phyloP scores from a whole-genome alignment of 2,113 vertebrate species.

The Tiliqua scincoides region DNA sequence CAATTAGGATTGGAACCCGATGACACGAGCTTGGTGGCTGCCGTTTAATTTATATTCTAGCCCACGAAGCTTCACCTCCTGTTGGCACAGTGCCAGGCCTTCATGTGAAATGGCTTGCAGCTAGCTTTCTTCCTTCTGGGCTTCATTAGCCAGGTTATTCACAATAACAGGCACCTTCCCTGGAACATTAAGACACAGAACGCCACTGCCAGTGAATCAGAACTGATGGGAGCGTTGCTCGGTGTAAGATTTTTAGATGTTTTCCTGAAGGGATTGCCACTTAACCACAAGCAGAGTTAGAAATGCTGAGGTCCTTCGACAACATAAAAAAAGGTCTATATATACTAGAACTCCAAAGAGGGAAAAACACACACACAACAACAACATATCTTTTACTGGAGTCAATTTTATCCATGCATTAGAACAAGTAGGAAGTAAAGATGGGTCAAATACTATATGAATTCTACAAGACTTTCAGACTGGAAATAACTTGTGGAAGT shows the following conservation, averaged over 20 bases:
- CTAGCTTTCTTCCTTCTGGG: neutral
- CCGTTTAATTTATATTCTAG: conserved; percentile 30
- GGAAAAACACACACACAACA: neutral
- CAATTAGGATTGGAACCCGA: neutral
- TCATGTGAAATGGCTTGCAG: neutral
- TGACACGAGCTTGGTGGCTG: neutral
- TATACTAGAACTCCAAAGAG: conserved; percentile 20
- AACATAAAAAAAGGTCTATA: conserved; percentile 12
- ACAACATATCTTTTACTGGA: conserved; percentile 11
- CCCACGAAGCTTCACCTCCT: neutral
- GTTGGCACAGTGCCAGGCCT: rapidly evolving
- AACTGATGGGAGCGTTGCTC: neutral
- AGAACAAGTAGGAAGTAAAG: conserved; percentile 26
- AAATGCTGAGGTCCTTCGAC: conserved; percentile 56
- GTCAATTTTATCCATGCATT: neutral
- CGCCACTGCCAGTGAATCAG: neutral
- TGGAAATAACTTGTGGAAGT: neutral
- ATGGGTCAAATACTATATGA: neutral
- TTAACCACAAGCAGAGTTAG: conserved; percentile 43
- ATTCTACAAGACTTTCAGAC: neutral
- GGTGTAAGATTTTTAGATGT: conserved; percentile 39
- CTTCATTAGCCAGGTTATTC: neutral
- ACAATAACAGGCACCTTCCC: conserved; percentile 1
- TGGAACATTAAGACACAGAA: rapidly evolving
- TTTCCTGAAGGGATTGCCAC: conserved; percentile 59